phyloP scores from a whole-genome alignment of 2,888 invertebrate genomes.

The Mimas tiliae region DNA sequence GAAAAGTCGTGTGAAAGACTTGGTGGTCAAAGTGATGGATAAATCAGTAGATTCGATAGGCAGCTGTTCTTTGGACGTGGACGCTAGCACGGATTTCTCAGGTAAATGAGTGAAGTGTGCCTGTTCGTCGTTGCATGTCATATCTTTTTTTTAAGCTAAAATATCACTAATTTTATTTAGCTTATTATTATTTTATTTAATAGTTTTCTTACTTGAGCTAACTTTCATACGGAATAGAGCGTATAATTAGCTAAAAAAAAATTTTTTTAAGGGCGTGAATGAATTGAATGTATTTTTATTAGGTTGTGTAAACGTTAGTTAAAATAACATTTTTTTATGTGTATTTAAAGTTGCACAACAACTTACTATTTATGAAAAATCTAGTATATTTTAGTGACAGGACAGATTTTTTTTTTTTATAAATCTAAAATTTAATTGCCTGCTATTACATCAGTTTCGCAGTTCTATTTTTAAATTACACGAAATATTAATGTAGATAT shows the following conservation, averaged over 20 bases:
- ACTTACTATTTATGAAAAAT: too few relatives aligned
- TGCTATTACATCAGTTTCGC: too few relatives aligned
- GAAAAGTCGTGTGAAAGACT: conserved; percentile 63
- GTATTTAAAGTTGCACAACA: too few relatives aligned
- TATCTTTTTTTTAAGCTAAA: conserved; percentile 24
- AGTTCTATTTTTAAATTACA: neutral
- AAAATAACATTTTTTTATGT: too few relatives aligned
- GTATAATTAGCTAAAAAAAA: too few relatives aligned
- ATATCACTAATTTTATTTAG: conserved; percentile 26
- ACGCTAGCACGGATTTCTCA: conserved; percentile 90
- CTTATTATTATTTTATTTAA: conserved; percentile 22
- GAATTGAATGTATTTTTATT: too few relatives aligned
- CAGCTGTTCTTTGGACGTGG: conserved; percentile 94
- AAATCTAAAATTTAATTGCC: too few relatives aligned
- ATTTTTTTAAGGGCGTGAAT: too few relatives aligned
- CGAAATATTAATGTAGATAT: neutral
- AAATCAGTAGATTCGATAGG: conserved; percentile 93
- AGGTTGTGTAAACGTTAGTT: too few relatives aligned
- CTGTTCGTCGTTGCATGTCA: conserved; percentile 38
- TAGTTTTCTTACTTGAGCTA: neutral
- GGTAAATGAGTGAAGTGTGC: conserved; percentile 79
- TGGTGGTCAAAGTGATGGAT: conserved; percentile 87
- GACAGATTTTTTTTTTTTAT: too few relatives aligned
- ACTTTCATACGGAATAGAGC: neutral
- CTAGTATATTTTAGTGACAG: too few relatives aligned